phyloP scores from a whole-genome alignment of 1,140 invertebrate species.

The Drosophila ambigua region DNA sequence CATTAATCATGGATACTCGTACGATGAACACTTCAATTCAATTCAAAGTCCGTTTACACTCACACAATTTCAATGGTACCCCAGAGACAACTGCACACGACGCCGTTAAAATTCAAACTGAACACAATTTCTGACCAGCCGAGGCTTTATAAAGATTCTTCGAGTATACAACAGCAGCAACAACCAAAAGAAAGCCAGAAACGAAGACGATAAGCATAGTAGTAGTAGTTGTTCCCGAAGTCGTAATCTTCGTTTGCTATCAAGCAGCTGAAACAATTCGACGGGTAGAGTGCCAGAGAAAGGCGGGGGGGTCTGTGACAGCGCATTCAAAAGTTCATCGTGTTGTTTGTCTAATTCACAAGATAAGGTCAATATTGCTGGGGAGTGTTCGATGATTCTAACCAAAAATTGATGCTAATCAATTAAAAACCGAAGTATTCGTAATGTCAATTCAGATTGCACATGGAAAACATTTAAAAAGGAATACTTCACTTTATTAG shows the following conservation, averaged over 20 bases:
- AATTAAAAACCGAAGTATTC: constrained; percentile 4
- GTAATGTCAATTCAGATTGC: too few relatives aligned
- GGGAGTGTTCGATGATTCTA: not conserved
- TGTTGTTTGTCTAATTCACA: constrained; percentile 4
- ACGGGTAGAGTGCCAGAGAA: not conserved
- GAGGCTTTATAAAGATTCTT: constrained; percentile 56
- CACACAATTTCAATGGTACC: constrained; percentile 21
- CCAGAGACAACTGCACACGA: constrained; percentile 42
- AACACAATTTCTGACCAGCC: constrained; percentile 30
- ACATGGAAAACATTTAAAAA: too few relatives aligned
- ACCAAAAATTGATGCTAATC: constrained; percentile 3
- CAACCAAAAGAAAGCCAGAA: constrained; percentile 17
- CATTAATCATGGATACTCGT: constrained; percentile 18
- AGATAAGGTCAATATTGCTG: constrained; percentile 6
- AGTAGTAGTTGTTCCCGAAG: constrained; percentile 19
- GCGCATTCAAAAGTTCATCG: constrained; percentile 10
- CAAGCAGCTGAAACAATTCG: constrained; percentile 9
- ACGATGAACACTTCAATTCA: constrained; percentile 18
- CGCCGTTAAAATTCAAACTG: constrained; percentile 66
- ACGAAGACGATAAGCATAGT: constrained; percentile 1
- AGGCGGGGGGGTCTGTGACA: not conserved
- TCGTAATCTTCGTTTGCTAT: constrained; percentile 25
- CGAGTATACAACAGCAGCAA: constrained; percentile 21
- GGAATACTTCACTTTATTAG: too few relatives aligned
- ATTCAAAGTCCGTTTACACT: constrained; percentile 29